Conservation (phyloP, 2,888 invertebrate species). For the Cryptocheilus praepositus region DNA sequence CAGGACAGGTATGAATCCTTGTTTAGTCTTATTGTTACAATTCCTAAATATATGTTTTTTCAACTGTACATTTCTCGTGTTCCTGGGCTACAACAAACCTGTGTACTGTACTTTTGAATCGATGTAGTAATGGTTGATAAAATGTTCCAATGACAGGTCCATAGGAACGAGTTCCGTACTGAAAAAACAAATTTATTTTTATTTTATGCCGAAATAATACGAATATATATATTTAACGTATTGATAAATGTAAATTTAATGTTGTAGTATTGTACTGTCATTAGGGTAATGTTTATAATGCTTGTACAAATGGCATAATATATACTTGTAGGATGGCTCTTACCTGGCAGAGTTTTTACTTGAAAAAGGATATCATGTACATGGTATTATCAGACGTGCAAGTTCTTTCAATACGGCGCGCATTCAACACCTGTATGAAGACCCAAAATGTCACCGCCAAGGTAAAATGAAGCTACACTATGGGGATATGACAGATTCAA, state of each 20-base stretch:
- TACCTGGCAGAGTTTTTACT: slow-evolving; percentile 96
- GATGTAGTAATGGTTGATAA: too few relatives aligned
- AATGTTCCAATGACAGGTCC: too few relatives aligned
- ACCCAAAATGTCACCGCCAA: slow-evolving; percentile 91
- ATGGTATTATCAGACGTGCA: slow-evolving; percentile 95
- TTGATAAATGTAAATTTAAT: not conserved
- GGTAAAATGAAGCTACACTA: slow-evolving; percentile 96
- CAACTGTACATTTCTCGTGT: not conserved
- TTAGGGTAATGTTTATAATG: too few relatives aligned
- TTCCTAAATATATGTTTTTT: not conserved
- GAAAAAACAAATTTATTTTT: too few relatives aligned
- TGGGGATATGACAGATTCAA: slow-evolving; percentile 98
- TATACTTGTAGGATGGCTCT: slow-evolving; percentile 90
- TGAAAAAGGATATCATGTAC: slow-evolving; percentile 94
- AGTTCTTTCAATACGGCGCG: slow-evolving; percentile 97
- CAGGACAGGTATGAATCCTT: slow-evolving; percentile 88
- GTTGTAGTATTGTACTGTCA: not conserved
- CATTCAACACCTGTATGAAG: slow-evolving; percentile 96
- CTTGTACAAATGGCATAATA: slow-evolving; percentile 9
- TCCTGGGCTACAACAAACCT: not conserved
- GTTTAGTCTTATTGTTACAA: not conserved
- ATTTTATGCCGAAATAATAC: too few relatives aligned
- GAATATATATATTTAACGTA: not conserved
- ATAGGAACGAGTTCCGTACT: too few relatives aligned
- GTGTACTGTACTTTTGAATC: not conserved